A percentile compares a stretch with the other conserved stretches of the same genome.
Evolutionary conservation across 2,113 vertebrate species (phyloP).

Genomic region (Petroica traversi): DNA sequence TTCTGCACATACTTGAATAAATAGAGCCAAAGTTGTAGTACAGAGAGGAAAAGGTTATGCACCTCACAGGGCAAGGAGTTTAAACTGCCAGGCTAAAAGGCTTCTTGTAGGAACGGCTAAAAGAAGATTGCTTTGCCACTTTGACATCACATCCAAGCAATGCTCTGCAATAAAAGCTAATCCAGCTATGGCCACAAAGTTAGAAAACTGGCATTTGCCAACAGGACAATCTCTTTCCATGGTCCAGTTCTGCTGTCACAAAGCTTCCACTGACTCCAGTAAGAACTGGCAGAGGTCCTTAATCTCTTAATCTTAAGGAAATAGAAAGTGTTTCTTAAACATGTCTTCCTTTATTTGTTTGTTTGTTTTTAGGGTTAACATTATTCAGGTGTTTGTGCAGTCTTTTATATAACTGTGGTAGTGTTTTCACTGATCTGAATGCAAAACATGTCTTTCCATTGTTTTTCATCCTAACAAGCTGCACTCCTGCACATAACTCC

Average conservation of each 20-base stretch:
- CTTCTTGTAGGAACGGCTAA: background rate
- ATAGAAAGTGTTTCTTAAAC: slow-evolving; percentile 17
- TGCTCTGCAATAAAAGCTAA: background rate
- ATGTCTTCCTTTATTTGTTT: background rate
- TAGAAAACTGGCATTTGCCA: background rate
- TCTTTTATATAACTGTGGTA: slow-evolving; percentile 25
- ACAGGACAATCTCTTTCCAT: background rate
- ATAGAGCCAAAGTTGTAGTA: background rate
- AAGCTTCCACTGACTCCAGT: background rate
- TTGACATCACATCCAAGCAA: background rate
- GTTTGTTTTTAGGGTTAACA: background rate
- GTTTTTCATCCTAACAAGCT: slow-evolving; percentile 29
- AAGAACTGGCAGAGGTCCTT: background rate
- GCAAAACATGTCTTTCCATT: slow-evolving; percentile 22
- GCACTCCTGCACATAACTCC: background rate
- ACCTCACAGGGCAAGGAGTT: background rate
- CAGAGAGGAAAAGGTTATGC: background rate
- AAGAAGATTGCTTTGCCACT: background rate
- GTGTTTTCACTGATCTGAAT: slow-evolving; percentile 39
- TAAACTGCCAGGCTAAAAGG: background rate
- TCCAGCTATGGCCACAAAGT: background rate
- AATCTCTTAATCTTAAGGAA: background rate
- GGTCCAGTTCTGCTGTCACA: background rate
- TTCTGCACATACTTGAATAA: background rate
- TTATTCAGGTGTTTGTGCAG: slow-evolving; percentile 9